phyloP scores from a whole-genome alignment of 1,140 invertebrate genomes.

The Aphidius ervi region DNA sequence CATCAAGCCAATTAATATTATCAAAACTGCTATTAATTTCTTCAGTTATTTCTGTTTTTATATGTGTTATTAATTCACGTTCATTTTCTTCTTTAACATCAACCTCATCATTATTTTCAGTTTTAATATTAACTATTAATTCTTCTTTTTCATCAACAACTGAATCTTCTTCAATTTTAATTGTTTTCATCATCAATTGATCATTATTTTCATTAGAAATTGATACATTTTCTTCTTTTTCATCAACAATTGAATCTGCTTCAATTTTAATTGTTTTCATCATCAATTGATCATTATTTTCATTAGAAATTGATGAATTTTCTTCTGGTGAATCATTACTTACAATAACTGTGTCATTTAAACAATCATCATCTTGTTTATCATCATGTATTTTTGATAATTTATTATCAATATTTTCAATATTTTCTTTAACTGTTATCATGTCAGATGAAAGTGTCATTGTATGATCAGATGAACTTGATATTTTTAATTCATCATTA shows the following conservation, averaged over 20 bases:
- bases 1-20: conserved; percentile 6
- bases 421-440: conserved; percentile 2
- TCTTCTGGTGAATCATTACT: not conserved
- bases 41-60: no score
- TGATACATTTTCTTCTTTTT: conserved; percentile 9
- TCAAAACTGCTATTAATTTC: not conserved
- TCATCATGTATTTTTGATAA: no score
- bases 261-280: not conserved
- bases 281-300: not conserved
- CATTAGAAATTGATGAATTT: not conserved
- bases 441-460: not conserved
- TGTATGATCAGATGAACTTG: conserved; percentile 9
- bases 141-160: conserved; percentile 15
- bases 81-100: conserved; percentile 16
- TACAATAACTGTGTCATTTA: not conserved
- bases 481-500: not conserved
- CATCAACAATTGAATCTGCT: conserved; percentile 1
- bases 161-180: not conserved
- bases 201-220: not conserved
- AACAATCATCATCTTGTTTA: not conserved
- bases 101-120: conserved; percentile 3
- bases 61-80: conserved; percentile 10
- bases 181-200: not conserved
- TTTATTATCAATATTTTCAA: not conserved
- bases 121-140: conserved; percentile 5